These are phyloP conservation scores for Tenodera sinensis DNA, from an alignment of 2,888 invertebrate species.

Conservation along the genomic window DNA sequence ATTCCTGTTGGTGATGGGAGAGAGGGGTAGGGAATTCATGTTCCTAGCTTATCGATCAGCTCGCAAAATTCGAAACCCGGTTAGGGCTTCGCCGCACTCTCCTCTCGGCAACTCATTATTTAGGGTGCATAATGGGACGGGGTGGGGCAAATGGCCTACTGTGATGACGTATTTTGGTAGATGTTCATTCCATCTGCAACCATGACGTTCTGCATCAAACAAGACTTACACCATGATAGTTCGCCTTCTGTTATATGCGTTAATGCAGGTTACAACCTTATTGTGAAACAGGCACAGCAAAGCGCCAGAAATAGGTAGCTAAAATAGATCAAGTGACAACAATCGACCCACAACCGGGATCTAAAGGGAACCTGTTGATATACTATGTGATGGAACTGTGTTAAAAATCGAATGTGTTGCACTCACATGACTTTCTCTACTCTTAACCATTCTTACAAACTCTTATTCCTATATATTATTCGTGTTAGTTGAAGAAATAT, in stretches of 20 bases:
- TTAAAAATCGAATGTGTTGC: too few relatives aligned
- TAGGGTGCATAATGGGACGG: neutral
- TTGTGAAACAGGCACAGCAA: too few relatives aligned
- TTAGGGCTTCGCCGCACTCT: neutral
- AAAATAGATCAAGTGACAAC: too few relatives aligned
- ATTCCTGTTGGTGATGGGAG: neutral
- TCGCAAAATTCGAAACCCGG: neutral
- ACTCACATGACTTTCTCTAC: too few relatives aligned
- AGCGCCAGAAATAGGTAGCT: too few relatives aligned
- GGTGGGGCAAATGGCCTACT: neutral
- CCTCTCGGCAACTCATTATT: neutral
- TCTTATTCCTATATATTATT: too few relatives aligned
- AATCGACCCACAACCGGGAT: too few relatives aligned
- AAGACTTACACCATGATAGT: neutral
- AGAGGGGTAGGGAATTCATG: neutral
- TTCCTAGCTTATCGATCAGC: neutral
- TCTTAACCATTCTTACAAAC: too few relatives aligned
- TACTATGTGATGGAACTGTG: too few relatives aligned
- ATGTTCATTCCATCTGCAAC: neutral
- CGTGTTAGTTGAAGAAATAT: too few relatives aligned
- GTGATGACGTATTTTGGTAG: neutral
- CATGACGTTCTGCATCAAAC: neutral
- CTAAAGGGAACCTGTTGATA: too few relatives aligned
- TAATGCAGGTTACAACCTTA: too few relatives aligned
- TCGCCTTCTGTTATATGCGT: neutral